phyloP scores from a whole-genome alignment of 2,113 vertebrate genomes.

The Tachysurus fulvidraco region DNA sequence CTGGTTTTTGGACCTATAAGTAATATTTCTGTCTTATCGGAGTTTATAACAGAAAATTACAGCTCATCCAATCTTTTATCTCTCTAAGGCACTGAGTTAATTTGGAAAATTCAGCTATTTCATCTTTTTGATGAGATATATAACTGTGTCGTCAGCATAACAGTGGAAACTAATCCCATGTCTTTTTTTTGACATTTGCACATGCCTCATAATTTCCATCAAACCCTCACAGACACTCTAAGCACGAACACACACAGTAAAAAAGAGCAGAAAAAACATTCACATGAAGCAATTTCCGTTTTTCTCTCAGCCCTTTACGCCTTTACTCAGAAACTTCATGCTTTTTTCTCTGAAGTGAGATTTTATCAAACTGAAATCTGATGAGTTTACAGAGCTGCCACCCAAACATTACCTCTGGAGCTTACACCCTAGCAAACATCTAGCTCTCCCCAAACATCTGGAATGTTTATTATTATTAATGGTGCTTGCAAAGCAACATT shows the following conservation, averaged over 20 bases:
- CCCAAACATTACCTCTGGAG: not conserved
- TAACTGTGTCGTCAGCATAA: no score
- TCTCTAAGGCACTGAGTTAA: no score
- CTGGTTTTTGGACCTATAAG: no score
- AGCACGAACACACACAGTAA: not conserved
- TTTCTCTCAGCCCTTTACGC: not conserved
- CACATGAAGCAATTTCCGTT: not conserved
- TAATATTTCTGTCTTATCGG: no score
- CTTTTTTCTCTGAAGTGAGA: not conserved
- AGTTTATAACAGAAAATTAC: no score
- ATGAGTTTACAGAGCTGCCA: not conserved
- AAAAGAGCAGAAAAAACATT: not conserved
- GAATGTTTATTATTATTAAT: not conserved
- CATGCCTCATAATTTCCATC: slow-evolving; percentile 6
- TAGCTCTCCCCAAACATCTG: not conserved
- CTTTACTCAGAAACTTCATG: not conserved
- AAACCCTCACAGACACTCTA: not conserved
- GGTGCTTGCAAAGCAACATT: no score
- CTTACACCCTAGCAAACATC: not conserved
- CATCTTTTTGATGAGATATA: no score
- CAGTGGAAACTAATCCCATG: no score
- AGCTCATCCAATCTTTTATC: no score
- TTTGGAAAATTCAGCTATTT: no score
- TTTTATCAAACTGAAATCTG: not conserved
- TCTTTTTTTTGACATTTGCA: no score